phyloP scores from a whole-genome alignment of 1,140 invertebrate species.

The Whitmania pigra region DNA sequence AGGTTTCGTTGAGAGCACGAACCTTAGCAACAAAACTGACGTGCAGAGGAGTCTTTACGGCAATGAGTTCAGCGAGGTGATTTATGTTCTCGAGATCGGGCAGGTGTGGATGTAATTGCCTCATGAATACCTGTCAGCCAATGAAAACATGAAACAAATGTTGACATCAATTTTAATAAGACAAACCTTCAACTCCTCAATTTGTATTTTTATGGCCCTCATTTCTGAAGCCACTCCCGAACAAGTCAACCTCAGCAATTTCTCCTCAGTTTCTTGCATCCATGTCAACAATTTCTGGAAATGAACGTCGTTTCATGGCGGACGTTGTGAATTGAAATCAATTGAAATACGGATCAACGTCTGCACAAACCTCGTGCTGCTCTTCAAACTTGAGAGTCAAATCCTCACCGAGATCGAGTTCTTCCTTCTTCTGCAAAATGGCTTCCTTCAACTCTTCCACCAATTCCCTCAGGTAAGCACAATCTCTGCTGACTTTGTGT shows the following conservation, averaged over 20 bases:
- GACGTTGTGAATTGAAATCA: background rate
- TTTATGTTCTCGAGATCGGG: constrained; percentile 35
- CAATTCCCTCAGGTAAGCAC: background rate
- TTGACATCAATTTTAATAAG: background rate
- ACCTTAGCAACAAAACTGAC: constrained; percentile 86
- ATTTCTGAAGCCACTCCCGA: constrained; percentile 71
- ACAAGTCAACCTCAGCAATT: constrained; percentile 64
- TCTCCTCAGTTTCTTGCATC: constrained; percentile 73
- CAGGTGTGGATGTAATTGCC: constrained; percentile 32
- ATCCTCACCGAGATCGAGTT: background rate
- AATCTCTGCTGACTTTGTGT: constrained; percentile 1
- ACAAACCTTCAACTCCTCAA: constrained; percentile 64
- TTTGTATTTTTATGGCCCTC: constrained; percentile 79
- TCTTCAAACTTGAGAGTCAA: constrained; percentile 5
- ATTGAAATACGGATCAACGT: background rate
- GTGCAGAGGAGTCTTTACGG: constrained; percentile 36
- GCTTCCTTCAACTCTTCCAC: constrained; percentile 3
- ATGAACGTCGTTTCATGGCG: background rate
- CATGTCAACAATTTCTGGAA: constrained; percentile 49
- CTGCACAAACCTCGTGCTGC: background rate
- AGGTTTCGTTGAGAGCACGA: constrained; percentile 68
- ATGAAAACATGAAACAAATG: constrained; percentile 2
- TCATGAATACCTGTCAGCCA: constrained; percentile 33
- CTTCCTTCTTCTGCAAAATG: background rate
- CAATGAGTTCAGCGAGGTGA: constrained; percentile 34